phyloP scores from a whole-genome alignment of 2,113 vertebrate genomes.

The Cervus canadensis region DNA sequence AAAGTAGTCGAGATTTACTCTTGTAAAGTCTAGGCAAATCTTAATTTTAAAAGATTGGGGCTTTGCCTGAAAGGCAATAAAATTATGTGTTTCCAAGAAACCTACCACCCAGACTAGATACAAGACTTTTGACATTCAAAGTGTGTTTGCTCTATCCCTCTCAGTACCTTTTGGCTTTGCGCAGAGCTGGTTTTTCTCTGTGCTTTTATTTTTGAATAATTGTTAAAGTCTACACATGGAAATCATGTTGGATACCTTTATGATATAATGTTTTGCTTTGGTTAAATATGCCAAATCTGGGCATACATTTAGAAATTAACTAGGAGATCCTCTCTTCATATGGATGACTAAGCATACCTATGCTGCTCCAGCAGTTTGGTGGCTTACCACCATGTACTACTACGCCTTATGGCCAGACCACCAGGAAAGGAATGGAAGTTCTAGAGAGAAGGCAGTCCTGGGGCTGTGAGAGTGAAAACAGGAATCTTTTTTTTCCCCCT shows the following conservation, averaged over 20 bases:
- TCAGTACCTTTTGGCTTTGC: background rate
- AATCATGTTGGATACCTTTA: constrained; percentile 29
- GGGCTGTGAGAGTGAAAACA: background rate
- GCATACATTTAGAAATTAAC: constrained; percentile 52
- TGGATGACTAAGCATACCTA: constrained; percentile 35
- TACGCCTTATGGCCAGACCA: constrained; percentile 32
- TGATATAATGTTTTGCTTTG: constrained; percentile 49
- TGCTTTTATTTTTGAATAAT: background rate
- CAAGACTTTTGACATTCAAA: background rate
- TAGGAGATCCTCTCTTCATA: background rate
- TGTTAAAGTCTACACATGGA: background rate
- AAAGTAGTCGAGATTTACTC: background rate
- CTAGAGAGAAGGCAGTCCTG: background rate
- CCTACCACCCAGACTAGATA: constrained; percentile 13
- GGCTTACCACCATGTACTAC: constrained; percentile 49
- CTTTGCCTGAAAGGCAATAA: background rate
- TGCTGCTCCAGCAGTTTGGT: constrained; percentile 11
- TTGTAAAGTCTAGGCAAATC: constrained; percentile 1
- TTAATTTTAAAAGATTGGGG: constrained; percentile 36
- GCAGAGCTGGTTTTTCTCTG: constrained; percentile 26
- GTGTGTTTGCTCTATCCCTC: background rate
- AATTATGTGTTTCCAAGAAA: constrained; percentile 17
- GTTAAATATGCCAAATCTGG: constrained; percentile 48
- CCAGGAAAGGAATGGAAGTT: constrained; percentile 23
- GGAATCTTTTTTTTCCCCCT: background rate